phyloP scores from a whole-genome alignment of 2,797 vertebrate species.

The Knipowitschia caucasica region DNA sequence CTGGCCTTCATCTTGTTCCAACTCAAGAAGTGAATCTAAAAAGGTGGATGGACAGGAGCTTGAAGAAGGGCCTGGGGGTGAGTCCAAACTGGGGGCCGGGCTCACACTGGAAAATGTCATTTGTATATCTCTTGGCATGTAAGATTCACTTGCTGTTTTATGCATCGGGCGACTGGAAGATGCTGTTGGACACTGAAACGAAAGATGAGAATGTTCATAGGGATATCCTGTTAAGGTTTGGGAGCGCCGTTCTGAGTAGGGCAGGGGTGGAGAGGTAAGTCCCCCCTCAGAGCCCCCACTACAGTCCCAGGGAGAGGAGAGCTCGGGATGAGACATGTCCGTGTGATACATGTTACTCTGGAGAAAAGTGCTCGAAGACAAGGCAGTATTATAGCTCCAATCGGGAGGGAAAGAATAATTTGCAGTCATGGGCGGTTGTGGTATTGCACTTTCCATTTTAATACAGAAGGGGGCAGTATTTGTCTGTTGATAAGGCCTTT shows the following conservation, averaged over 20 bases:
- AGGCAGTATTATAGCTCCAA: conserved; percentile 27
- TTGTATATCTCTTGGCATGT: conserved; percentile 30
- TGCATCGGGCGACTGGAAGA: conserved; percentile 25
- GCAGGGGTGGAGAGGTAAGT: conserved; percentile 37
- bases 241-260: conserved; percentile 44
- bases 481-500: conserved; percentile 46
- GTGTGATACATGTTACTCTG: conserved; percentile 53
- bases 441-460: conserved; percentile 68
- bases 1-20: conserved; percentile 76
- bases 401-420: conserved; percentile 50
- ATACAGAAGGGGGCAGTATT: conserved; percentile 60
- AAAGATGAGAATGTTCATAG: conserved; percentile 54
- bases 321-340: conserved; percentile 37
- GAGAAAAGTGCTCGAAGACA: conserved; percentile 54
- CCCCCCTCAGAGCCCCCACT: conserved; percentile 46
- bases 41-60: conserved; percentile 38
- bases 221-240: conserved; percentile 35
- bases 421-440: conserved; percentile 31
- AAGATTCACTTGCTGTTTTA: conserved; percentile 21
- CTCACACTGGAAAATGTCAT: conserved; percentile 31
- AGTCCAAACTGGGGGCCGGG: conserved; percentile 21
- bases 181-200: conserved; percentile 39
- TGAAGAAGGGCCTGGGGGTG: conserved; percentile 2
- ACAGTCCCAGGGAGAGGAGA: conserved; percentile 54
- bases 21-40: conserved; percentile 68